Evolutionary conservation across 2,113 vertebrate genomes (phyloP).

Genomic region (Rhynchopsitta pachyrhyncha): DNA sequence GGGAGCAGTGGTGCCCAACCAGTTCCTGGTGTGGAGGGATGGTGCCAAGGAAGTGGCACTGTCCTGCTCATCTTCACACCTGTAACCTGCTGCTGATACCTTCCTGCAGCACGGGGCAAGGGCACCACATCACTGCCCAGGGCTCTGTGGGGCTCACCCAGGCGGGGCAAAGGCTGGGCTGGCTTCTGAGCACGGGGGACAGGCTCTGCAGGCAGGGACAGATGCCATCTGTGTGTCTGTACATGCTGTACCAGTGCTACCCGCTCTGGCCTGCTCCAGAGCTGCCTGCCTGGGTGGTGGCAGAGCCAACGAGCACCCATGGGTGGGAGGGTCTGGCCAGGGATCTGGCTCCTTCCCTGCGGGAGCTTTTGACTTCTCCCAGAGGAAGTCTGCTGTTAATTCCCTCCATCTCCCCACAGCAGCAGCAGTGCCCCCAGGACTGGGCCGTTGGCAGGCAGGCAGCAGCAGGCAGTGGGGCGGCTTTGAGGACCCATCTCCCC

Average conservation of each 20-base stretch:
- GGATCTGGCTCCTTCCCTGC: neutral
- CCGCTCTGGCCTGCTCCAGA: neutral
- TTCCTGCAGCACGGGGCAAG: neutral
- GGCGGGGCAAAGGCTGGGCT: neutral
- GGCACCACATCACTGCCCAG: fast-evolving
- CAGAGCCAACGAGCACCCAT: neutral
- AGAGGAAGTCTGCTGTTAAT: conserved; percentile 39
- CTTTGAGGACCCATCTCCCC: conserved; percentile 7
- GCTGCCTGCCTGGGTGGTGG: neutral
- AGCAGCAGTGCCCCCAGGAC: neutral
- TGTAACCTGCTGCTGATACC: neutral
- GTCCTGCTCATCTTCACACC: neutral
- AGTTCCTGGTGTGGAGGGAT: neutral
- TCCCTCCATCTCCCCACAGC: conserved; percentile 44
- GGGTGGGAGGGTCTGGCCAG: neutral
- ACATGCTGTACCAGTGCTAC: neutral
- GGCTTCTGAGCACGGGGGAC: fast-evolving
- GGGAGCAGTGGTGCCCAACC: neutral
- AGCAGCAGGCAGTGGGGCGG: neutral
- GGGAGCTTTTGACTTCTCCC: neutral
- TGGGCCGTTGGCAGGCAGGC: neutral
- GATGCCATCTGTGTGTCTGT: neutral
- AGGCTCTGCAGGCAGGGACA: neutral
- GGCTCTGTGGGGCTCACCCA: fast-evolving
- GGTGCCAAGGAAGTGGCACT: neutral